Conservation (phyloP, 2,888 invertebrate genomes). For the Chrysomela aeneicollis region DNA sequence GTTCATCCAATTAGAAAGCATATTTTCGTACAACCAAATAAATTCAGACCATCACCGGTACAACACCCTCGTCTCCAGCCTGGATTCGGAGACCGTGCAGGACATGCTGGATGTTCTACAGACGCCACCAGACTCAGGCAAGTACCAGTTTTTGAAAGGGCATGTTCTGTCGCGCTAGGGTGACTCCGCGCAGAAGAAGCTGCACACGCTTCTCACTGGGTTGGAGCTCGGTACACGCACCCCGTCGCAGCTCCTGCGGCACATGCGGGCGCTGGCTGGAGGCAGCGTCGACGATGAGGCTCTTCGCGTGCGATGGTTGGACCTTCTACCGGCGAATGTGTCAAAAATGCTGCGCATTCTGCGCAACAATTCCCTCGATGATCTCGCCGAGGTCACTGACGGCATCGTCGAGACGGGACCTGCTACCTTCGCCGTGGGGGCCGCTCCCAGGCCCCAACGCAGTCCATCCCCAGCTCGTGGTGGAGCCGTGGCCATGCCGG, state of each 20-base stretch:
- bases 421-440: not conserved
- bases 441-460: not conserved
- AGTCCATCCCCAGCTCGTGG: not conserved
- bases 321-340: not conserved
- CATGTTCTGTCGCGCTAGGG: not conserved
- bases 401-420: not conserved
- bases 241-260: not conserved
- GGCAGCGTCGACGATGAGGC: not conserved
- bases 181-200: not conserved
- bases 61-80: not conserved
- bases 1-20: too few species aligned
- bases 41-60: not conserved
- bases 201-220: conserved; percentile 1
- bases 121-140: not conserved
- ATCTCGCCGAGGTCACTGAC: not conserved
- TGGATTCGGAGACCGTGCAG: not conserved
- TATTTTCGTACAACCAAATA: not conserved
- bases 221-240: not conserved
- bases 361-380: not conserved
- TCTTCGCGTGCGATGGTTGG: not conserved
- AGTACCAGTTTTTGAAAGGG: too few species aligned
- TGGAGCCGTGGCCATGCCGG: too few species aligned
- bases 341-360: not conserved
- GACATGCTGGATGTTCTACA: not conserved
- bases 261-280: not conserved